Percentiles rank a stretch among this genome's conserved stretches.
Evolutionary conservation across 2,888 invertebrate species (phyloP).

Genomic region (Brenthis hecate): DNA sequence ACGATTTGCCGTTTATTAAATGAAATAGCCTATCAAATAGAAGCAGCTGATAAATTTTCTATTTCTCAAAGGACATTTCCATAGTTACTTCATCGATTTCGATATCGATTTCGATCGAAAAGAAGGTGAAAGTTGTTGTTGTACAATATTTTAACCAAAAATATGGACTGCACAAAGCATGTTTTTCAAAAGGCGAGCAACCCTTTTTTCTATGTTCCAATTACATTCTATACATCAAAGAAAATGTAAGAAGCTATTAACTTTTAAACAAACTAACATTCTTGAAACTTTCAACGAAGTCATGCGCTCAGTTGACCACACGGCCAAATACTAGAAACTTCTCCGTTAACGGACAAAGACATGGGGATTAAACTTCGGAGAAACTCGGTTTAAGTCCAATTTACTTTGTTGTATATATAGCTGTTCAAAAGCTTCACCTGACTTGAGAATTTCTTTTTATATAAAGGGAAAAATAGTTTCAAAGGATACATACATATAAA

Average conservation of each 20-base stretch:
- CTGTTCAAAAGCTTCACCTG: not conserved
- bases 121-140: too few species aligned
- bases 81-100: too few species aligned
- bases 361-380: slow-evolving; percentile 28
- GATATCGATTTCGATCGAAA: too few species aligned
- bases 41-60: too few species aligned
- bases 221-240: slow-evolving; percentile 5
- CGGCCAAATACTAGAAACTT: slow-evolving; percentile 21
- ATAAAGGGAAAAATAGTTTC: not conserved
- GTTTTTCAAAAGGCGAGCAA: not conserved
- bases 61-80: too few species aligned
- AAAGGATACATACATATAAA: not conserved
- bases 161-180: too few species aligned
- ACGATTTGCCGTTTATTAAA: not conserved
- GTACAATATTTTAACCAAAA: too few species aligned
- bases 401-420: slow-evolving; percentile 29
- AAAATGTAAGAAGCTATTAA: slow-evolving; percentile 14
- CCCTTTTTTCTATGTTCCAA: not conserved
- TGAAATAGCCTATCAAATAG: too few species aligned
- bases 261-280: slow-evolving; percentile 17
- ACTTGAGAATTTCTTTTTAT: not conserved
- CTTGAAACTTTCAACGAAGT: slow-evolving; percentile 14
- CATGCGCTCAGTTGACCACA: slow-evolving; percentile 17
- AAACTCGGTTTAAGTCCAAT: slow-evolving; percentile 37
- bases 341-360: slow-evolving; percentile 16